phyloP scores from a whole-genome alignment of 1,140 invertebrate species.

The Hyles euphorbiae region DNA sequence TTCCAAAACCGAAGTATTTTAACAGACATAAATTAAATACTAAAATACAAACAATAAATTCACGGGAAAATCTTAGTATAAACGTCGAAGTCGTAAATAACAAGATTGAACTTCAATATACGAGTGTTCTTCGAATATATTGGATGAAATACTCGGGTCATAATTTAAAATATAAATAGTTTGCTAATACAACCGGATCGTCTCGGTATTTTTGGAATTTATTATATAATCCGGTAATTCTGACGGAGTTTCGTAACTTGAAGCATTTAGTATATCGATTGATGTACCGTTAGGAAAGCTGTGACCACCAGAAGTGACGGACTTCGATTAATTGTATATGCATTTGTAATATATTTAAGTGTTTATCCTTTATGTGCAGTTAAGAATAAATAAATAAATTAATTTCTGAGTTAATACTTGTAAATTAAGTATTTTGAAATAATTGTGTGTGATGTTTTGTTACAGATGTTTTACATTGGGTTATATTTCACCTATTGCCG shows the following conservation, averaged over 20 bases:
- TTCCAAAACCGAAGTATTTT: conserved; percentile 20
- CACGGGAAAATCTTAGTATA: conserved; percentile 6
- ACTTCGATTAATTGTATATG: too few relatives aligned
- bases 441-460: too few relatives aligned
- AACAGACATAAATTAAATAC: conserved; percentile 22
- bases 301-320: too few relatives aligned
- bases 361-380: too few relatives aligned
- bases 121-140: background rate
- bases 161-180: conserved; percentile 1
- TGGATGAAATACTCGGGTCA: background rate
- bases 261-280: background rate
- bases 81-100: conserved; percentile 1
- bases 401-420: too few relatives aligned
- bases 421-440: too few relatives aligned
- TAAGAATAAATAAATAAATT: too few relatives aligned
- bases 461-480: too few relatives aligned
- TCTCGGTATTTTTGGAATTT: background rate
- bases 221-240: background rate
- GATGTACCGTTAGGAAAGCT: background rate
- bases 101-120: background rate
- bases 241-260: too few relatives aligned
- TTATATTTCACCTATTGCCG: too few relatives aligned
- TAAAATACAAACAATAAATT: conserved; percentile 10
- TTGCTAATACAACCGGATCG: too few relatives aligned
- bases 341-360: too few relatives aligned